These are phyloP conservation scores for Agrilus cyanescens DNA, from an alignment of 2,888 invertebrate genomes.

Conservation along the genomic window DNA sequence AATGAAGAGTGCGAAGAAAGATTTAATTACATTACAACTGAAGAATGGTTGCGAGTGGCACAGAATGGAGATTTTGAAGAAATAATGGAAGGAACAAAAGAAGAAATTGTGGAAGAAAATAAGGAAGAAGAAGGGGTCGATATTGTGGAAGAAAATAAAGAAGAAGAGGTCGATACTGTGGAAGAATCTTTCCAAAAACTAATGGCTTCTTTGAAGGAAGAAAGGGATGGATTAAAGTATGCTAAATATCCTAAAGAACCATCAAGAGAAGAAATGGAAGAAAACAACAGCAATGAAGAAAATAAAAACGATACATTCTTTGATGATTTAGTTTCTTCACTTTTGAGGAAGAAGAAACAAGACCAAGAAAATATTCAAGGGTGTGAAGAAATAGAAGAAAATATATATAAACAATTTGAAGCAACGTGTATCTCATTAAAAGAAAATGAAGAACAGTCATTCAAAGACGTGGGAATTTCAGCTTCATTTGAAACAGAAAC, in stretches of 20 bases:
- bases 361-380: not conserved
- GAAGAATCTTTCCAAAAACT: constrained; percentile 1
- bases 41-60: constrained; percentile 16
- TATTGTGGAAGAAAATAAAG: not conserved
- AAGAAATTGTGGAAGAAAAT: not conserved
- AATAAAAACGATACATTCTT: too few relatives aligned
- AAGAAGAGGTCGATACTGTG: not conserved
- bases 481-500: too few relatives aligned
- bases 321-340: too few relatives aligned
- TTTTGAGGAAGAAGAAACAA: not conserved
- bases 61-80: not conserved
- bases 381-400: not conserved
- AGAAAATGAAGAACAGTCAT: too few relatives aligned
- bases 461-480: too few relatives aligned
- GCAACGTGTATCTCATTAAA: too few relatives aligned
- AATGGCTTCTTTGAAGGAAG: not conserved
- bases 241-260: too few relatives aligned
- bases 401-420: not conserved
- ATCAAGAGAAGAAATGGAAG: too few relatives aligned
- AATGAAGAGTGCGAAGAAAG: constrained; percentile 12
- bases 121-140: not conserved
- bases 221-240: not conserved
- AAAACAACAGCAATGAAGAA: too few relatives aligned
- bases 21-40: constrained; percentile 9
- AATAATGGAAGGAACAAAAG: not conserved